phyloP scores from a whole-genome alignment of 2,888 invertebrate genomes.

The Frankliniella fusca region DNA sequence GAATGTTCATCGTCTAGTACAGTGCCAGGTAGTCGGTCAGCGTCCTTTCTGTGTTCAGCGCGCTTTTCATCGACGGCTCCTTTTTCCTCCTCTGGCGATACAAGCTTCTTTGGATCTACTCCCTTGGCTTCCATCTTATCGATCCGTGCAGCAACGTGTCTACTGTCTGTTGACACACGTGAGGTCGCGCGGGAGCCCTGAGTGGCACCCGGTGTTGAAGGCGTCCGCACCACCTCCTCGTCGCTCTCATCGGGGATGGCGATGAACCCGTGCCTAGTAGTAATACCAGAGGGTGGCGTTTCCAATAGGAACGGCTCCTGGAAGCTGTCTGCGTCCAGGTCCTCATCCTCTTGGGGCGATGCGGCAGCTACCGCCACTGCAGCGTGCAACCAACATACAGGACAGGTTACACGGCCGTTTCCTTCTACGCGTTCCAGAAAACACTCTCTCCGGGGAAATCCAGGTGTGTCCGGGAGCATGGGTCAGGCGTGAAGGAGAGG shows the following conservation, averaged over 20 bases:
- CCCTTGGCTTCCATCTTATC: not conserved
- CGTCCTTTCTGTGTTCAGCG: conserved; percentile 41
- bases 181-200: conserved; percentile 31
- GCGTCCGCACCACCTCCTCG: conserved; percentile 1
- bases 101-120: too few relatives aligned
- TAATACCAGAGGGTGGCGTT: conserved; percentile 44
- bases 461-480: conserved; percentile 15
- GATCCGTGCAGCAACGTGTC: not conserved
- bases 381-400: conserved; percentile 38
- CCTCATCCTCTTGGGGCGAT: conserved; percentile 55
- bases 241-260: conserved; percentile 28
- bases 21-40: conserved; percentile 41
- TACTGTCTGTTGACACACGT: too few relatives aligned
- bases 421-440: conserved; percentile 16
- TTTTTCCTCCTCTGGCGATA: conserved; percentile 42
- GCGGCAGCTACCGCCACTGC: conserved; percentile 46
- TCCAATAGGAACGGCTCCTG: conserved; percentile 51
- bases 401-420: conserved; percentile 19
- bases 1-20: conserved; percentile 41
- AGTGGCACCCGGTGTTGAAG: conserved; percentile 7
- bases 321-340: conserved; percentile 55
- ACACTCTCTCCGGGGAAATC: conserved; percentile 18
- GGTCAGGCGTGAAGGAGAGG: conserved; percentile 20
- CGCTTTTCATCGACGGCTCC: conserved; percentile 42
- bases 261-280: conserved; percentile 6